These are phyloP conservation scores for Calameuta filiformis DNA, from an alignment of 2,888 invertebrate species.

Conservation along the genomic window DNA sequence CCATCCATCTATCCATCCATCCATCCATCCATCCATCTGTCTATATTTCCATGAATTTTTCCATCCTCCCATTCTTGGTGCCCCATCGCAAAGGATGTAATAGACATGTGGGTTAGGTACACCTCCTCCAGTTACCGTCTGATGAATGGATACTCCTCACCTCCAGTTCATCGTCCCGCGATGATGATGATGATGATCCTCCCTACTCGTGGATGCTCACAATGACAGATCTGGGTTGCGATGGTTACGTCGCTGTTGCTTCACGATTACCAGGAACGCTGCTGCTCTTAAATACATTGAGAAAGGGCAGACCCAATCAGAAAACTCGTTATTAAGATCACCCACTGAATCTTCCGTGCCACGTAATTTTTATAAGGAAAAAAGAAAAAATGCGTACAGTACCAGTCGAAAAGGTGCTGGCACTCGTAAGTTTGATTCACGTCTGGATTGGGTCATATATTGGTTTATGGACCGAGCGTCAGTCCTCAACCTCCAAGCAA, in stretches of 20 bases:
- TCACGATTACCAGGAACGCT: constrained; percentile 23
- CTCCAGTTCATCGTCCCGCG: background rate
- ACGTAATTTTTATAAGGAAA: background rate
- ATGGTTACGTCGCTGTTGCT: constrained; percentile 23
- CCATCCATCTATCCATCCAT: background rate
- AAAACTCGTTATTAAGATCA: background rate
- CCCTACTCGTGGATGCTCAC: constrained; percentile 8
- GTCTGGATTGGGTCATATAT: background rate
- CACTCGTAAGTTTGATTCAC: background rate
- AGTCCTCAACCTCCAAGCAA: background rate
- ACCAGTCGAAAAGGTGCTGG: background rate
- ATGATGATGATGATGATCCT: constrained; percentile 2
- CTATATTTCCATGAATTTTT: background rate
- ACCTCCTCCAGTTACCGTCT: constrained; percentile 30
- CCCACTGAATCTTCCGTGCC: background rate
- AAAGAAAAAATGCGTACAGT: background rate
- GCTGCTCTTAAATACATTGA: constrained; percentile 6
- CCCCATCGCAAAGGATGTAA: background rate
- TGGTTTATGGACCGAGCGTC: background rate
- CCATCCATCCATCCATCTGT: background rate
- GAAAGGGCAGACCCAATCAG: background rate
- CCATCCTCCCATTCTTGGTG: background rate
- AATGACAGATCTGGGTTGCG: constrained; percentile 60
- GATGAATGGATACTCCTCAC: constrained; percentile 47
- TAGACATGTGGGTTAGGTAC: background rate